These are phyloP conservation scores for Apogon hyalosoma DNA, from an alignment of 2,797 vertebrate species.

Conservation along the genomic window DNA sequence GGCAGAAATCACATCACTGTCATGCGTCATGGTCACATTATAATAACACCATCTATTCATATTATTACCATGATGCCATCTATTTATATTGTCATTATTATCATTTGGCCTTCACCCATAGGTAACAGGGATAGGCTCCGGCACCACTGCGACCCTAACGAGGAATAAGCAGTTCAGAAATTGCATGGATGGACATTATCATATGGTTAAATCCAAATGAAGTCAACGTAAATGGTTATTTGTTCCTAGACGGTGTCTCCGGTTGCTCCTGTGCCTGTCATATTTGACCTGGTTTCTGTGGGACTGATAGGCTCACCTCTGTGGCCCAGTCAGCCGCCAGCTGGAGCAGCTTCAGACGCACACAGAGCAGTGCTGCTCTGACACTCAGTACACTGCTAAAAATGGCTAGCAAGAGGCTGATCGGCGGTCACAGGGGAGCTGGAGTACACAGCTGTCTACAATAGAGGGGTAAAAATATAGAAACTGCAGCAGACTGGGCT, in stretches of 20 bases:
- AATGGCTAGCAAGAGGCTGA: conserved; percentile 73
- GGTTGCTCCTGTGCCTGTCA: conserved; percentile 11
- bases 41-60: neutral
- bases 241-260: neutral
- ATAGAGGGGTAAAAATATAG: conserved; percentile 55
- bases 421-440: conserved; percentile 65
- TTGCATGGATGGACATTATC: too few species aligned
- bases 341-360: conserved; percentile 67
- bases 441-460: conserved; percentile 72
- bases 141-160: too few species aligned
- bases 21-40: neutral
- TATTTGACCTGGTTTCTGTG: conserved; percentile 53
- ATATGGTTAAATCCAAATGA: conserved; percentile 1
- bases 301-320: conserved; percentile 62
- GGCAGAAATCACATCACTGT: neutral
- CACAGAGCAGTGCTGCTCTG: conserved; percentile 50
- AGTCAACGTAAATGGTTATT: neutral
- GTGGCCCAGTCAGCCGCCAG: conserved; percentile 63
- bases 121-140: too few species aligned
- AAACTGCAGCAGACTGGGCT: conserved; percentile 68
- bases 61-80: too few species aligned
- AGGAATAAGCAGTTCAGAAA: too few species aligned
- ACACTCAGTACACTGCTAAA: conserved; percentile 71
- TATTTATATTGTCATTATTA: too few species aligned
- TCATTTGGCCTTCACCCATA: too few species aligned